Base-by-base conservation (phyloP, 2,113 vertebrate species). In the Cynopterus brachyotis region DNA sequence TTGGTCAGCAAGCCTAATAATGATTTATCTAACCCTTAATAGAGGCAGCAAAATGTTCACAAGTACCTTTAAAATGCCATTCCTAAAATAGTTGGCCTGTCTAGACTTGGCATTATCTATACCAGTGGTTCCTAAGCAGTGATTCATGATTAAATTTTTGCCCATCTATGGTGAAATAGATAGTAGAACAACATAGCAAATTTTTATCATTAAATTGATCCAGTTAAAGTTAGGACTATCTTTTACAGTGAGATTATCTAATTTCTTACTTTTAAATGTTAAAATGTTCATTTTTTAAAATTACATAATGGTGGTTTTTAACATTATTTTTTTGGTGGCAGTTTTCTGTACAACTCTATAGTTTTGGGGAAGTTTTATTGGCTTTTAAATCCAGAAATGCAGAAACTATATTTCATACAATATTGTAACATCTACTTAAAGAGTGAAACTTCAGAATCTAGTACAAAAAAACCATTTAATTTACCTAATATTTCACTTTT, bases 401-500 rank as follows among this genome's bases (percentile, higher is more conserved):
- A 64, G 50, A 28, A 62, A 40, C 20, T 15, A 12, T 69, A 89
- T 95, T 89, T 84, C 11, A 59, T 26, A 50, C 5, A 88, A 42
- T 75, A 86, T 70, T 93, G 86, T 90, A 94, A 75, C 3, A 76
- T 40, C 72, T 59, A 64, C 13, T 35, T 70, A 94, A 75, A 89
- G 50, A 78, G 45, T 83, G 22, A 94, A 85, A 73, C 76, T 72
- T 84, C 50, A 76, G 67, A 73, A 82, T 92, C 42, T n/a, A 80
- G 60, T 72, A 9, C 32, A 60, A 32, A 60, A 40, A 85, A 70
- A 60, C 7, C n/a, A 86, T 47, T 55, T 50, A 69, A 85, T 70
- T 94, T 78, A 87, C 13, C 22, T 60, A 87, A 60, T 92, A 73
- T 47, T 92, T 89, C 26, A 57, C 9, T 70, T 89, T 89, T 55